Conservation (phyloP, 2,888 invertebrate species). For the Drosophila paramelanica region DNA sequence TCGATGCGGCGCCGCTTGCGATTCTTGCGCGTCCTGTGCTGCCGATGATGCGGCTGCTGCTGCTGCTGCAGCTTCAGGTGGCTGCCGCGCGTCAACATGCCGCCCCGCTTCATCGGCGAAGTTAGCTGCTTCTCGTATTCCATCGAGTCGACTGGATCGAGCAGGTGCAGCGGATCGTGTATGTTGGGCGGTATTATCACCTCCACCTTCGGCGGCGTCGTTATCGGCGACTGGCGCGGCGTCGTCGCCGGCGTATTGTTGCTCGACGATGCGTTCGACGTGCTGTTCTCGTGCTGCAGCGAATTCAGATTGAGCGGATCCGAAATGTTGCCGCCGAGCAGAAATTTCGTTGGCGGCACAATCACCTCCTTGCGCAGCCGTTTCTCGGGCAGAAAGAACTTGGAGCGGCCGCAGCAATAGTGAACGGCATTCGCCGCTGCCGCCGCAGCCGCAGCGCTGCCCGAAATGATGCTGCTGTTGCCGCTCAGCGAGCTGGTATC, state of each 20-base stretch:
- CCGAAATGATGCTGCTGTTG: slow-evolving; percentile 70
- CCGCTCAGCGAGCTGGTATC: slow-evolving; percentile 69
- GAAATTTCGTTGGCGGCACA: slow-evolving; percentile 95
- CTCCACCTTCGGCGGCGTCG: slow-evolving; percentile 89
- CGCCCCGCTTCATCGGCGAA: slow-evolving; percentile 88
- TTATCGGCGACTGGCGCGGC: slow-evolving; percentile 89
- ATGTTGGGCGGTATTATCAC: slow-evolving; percentile 97
- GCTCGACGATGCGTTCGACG: slow-evolving; percentile 87
- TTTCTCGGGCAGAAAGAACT: slow-evolving; percentile 91
- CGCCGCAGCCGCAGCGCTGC: slow-evolving; percentile 61
- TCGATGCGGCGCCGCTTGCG: slow-evolving; percentile 85
- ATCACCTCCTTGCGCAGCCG: slow-evolving; percentile 90
- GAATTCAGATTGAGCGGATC: slow-evolving; percentile 98
- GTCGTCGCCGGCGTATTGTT: slow-evolving; percentile 93
- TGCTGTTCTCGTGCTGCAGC: slow-evolving; percentile 90
- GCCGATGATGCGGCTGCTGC: slow-evolving; percentile 63
- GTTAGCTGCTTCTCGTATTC: slow-evolving; percentile 93
- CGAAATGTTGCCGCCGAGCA: slow-evolving; percentile 95
- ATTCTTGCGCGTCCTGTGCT: slow-evolving; percentile 87
- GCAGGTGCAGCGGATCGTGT: slow-evolving; percentile 94
- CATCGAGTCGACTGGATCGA: slow-evolving; percentile 91
- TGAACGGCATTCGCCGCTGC: slow-evolving; percentile 67
- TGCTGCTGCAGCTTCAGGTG: slow-evolving; percentile 56
- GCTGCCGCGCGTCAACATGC: slow-evolving; percentile 69
- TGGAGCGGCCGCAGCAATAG: slow-evolving; percentile 86